Percentiles rank a stretch among this genome's conserved stretches.
phyloP scores from a whole-genome alignment of 2,797 vertebrate genomes.

The Sciurus carolinensis region DNA sequence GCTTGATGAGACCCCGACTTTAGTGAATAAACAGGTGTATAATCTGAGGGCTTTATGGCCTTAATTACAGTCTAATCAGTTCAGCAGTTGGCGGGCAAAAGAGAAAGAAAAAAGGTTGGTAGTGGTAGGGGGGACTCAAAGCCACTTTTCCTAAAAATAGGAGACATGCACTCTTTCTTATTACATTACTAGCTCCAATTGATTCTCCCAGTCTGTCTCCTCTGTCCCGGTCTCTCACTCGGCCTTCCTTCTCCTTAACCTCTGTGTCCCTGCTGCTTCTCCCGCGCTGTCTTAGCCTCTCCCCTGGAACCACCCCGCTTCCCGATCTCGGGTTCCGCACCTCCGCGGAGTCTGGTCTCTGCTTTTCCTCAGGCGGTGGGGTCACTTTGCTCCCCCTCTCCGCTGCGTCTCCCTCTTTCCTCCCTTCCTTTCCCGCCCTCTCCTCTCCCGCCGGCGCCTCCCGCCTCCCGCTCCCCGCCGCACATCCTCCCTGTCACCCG shows the following conservation, averaged over 20 bases:
- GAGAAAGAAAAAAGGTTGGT: slow-evolving; percentile 80
- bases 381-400: slow-evolving; percentile 31
- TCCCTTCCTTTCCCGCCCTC: not conserved
- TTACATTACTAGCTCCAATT: not conserved
- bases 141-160: slow-evolving; percentile 50
- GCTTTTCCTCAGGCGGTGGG: not conserved
- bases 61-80: slow-evolving; percentile 99
- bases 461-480: slow-evolving; percentile 81
- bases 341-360: not conserved
- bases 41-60: slow-evolving; percentile 98
- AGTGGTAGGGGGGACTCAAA: not conserved
- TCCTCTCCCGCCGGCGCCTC: not conserved
- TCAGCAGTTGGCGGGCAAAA: slow-evolving; percentile 94
- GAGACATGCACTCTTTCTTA: slow-evolving; percentile 70
- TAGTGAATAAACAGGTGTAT: slow-evolving; percentile 99
- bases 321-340: not conserved
- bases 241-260: not conserved
- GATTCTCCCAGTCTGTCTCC: not conserved
- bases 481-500: slow-evolving; percentile 90
- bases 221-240: not conserved
- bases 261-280: not conserved
- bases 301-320: not conserved
- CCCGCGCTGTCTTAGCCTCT: not conserved
- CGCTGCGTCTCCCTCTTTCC: not conserved
- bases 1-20: slow-evolving; percentile 96